Evolutionary conservation across 2,888 invertebrate species (phyloP).

Genomic region (Salticus scenicus): DNA sequence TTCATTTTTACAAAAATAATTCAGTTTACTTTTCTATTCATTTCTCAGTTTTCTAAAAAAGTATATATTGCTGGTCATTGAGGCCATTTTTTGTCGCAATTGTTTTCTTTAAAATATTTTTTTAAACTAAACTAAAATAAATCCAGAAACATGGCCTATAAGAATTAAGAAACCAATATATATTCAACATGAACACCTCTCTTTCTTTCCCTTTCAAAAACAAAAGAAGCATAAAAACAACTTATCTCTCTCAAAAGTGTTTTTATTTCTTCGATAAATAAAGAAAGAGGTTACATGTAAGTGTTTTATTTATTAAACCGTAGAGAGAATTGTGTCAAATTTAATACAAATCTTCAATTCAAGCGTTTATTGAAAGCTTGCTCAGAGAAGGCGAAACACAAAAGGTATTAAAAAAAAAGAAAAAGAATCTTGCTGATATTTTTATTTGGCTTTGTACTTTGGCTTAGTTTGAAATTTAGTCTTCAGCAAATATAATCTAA

Average conservation of each 20-base stretch:
- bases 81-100: too few relatives aligned
- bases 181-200: conserved; percentile 63
- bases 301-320: background rate
- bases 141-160: conserved; percentile 11
- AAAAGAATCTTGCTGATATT: too few relatives aligned
- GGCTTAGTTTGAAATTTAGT: too few relatives aligned
- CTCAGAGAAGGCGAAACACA: background rate
- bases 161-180: conserved; percentile 62
- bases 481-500: too few relatives aligned
- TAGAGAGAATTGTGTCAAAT: background rate
- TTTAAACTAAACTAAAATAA: too few relatives aligned
- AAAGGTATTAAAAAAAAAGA: too few relatives aligned
- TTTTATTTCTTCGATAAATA: background rate
- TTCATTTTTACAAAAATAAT: too few relatives aligned
- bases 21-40: too few relatives aligned
- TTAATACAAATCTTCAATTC: background rate
- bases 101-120: too few relatives aligned
- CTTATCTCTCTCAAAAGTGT: background rate
- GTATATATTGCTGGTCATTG: too few relatives aligned
- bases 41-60: too few relatives aligned
- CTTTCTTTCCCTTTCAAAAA: background rate
- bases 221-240: background rate
- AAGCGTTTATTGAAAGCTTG: background rate
- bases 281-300: background rate
- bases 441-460: too few relatives aligned